Evolutionary conservation across 2,888 invertebrate genomes (phyloP).

Genomic region (Mylabris sibirica): DNA sequence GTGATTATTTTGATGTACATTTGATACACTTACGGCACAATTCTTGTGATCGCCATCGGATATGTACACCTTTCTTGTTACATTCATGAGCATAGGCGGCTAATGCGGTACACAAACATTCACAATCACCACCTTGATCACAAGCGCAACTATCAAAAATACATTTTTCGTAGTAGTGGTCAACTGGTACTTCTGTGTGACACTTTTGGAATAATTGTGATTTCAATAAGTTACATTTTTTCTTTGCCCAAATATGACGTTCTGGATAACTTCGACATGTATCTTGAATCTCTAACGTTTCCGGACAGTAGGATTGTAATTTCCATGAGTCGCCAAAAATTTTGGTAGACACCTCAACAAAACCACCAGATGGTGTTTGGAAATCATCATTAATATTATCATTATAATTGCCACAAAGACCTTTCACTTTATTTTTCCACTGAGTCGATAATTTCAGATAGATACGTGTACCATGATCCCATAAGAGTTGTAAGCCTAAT

Average conservation of each 20-base stretch:
- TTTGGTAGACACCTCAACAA: conserved; percentile 76
- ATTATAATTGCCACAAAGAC: conserved; percentile 92
- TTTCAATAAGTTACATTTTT: conserved; percentile 79
- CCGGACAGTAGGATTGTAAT: conserved; percentile 77
- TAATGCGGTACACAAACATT: conserved; percentile 87
- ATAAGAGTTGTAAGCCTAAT: conserved; percentile 72
- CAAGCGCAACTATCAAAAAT: conserved; percentile 88
- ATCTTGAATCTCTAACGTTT: conserved; percentile 70
- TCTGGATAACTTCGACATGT: conserved; percentile 78
- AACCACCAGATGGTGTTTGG: conserved; percentile 81
- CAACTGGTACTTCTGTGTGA: conserved; percentile 80
- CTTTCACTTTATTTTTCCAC: conserved; percentile 83
- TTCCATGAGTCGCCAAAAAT: conserved; percentile 92
- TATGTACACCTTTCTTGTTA: conserved; percentile 74
- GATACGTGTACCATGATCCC: conserved; percentile 86
- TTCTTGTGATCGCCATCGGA: conserved; percentile 83
- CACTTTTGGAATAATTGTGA: conserved; percentile 76
- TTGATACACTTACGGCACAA: conserved; percentile 78
- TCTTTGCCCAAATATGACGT: conserved; percentile 80
- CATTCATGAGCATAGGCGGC: conserved; percentile 90
- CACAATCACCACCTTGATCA: conserved; percentile 88
- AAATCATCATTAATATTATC: conserved; percentile 85
- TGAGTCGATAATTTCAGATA: conserved; percentile 78
- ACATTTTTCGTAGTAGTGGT: conserved; percentile 76
- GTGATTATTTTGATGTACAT: neutral